Base-by-base conservation (phyloP, 2,113 vertebrate genomes). In the Eudyptes chrysolophus region DNA sequence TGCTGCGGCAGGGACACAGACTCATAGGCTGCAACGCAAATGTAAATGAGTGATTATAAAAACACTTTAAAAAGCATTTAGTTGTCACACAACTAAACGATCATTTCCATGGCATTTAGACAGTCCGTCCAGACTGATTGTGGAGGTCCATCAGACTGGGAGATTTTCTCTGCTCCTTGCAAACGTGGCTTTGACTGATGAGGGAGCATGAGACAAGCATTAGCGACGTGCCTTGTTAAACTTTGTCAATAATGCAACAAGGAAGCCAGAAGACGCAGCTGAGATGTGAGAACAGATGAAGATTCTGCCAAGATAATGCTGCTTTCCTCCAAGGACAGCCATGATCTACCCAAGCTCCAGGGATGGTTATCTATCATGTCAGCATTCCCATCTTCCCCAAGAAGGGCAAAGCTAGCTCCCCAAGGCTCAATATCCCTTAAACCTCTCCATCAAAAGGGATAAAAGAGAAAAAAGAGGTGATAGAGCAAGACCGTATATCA, bases 181-280 rank as follows among this genome's bases (percentile, higher is more conserved):
- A 71, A 78, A 70, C 2, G 2, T 32, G 52, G 13, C 52, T 94
- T 87, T 75, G 83, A 64, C 22, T 60, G 48, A 79, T 2, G 0
- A 87, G 25, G 30, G 32, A 91, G 32, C 77, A 54, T 1, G 3
- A 60, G 32, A 64, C 11, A 22, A 75, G 29, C 13, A n/a, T 60
- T 52, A 82, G 48, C 0, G 0, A 75, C 0, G 0, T 29, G 16
- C 32, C 42, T 60, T 44, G 21, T n/a, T 87, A 54, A 84, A 74
- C 38, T 78, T 5, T 3, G 8, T 27, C 32, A 44, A 9, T 40
- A 74, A 72, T 1, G 32, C 27, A 84, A 57, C 51, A 46, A 44
- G n/a, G 69, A 94, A 78, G 17, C 29, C 42, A 30, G 29, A 84
- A 85, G 30, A 68, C 1, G 2, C 40, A 65, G 76, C 40, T 69